These are phyloP conservation scores for Beris chalybata DNA, from an alignment of 2,888 invertebrate genomes.

Conservation along the genomic window DNA sequence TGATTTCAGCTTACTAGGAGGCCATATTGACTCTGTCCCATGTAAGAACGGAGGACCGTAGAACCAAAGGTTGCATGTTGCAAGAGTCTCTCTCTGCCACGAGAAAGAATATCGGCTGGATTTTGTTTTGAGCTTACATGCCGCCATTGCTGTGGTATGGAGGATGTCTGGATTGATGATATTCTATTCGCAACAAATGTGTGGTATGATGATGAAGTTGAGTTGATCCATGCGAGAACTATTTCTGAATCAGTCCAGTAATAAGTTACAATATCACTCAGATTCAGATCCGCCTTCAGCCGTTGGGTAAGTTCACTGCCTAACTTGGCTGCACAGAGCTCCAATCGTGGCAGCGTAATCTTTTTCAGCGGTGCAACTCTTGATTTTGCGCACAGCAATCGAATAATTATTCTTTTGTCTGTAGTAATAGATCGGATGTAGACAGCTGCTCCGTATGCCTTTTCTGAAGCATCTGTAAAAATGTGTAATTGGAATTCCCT, in stretches of 20 bases:
- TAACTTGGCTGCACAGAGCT: background rate
- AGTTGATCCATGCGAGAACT: background rate
- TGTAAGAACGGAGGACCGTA: constrained; percentile 28
- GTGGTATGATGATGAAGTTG: background rate
- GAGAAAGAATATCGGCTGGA: constrained; percentile 34
- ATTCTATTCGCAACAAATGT: background rate
- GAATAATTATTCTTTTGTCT: background rate
- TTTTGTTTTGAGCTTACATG: constrained; percentile 29
- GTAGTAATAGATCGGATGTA: background rate
- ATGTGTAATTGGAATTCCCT: constrained; percentile 15
- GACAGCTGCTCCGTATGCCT: constrained; percentile 11
- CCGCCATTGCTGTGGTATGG: constrained; percentile 8
- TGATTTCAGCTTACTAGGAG: background rate
- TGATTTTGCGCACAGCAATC: background rate
- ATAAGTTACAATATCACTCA: background rate
- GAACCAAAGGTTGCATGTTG: constrained; percentile 31
- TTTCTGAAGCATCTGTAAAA: constrained; percentile 13
- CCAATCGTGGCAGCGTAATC: background rate
- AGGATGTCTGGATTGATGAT: background rate
- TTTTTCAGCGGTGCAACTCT: background rate
- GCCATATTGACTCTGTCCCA: constrained; percentile 15
- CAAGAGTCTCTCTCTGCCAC: constrained; percentile 29
- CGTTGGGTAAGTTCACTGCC: background rate
- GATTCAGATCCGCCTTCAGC: background rate
- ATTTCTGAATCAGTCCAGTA: background rate